Evolutionary conservation across 2,888 invertebrate species (phyloP).

Genomic region (Drosophila maculinotata): DNA sequence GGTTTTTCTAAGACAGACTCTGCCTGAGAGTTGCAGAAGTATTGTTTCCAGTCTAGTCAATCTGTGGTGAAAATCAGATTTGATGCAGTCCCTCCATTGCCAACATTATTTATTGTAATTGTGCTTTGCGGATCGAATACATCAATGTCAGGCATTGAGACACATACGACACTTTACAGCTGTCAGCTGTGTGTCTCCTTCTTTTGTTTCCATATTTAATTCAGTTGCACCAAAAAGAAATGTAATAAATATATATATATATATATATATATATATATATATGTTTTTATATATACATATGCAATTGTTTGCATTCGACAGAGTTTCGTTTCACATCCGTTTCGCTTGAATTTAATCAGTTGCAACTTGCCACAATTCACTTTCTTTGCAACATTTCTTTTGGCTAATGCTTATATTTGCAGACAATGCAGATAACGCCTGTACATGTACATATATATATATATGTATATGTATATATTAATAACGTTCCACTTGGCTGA

Average conservation of each 20-base stretch:
- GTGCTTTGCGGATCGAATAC: conserved; percentile 62
- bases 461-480: conserved; percentile 20
- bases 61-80: conserved; percentile 9
- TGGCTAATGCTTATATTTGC: conserved; percentile 25
- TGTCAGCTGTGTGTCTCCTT: conserved; percentile 40
- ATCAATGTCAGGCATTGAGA: conserved; percentile 70
- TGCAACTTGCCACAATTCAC: conserved; percentile 71
- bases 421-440: conserved; percentile 49
- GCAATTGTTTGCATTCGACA: conserved; percentile 18
- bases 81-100: conserved; percentile 24
- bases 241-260: too few relatives aligned
- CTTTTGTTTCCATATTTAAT: conserved; percentile 45
- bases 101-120: conserved; percentile 67
- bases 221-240: conserved; percentile 35
- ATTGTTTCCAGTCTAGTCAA: conserved; percentile 4
- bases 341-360: conserved; percentile 52
- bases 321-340: conserved; percentile 69
- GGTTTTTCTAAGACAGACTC: too few relatives aligned
- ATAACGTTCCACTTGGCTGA: conserved; percentile 73
- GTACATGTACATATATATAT: conserved; percentile 14
- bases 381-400: conserved; percentile 63
- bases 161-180: conserved; percentile 75
- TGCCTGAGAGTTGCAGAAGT: not conserved
- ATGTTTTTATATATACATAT: too few relatives aligned
- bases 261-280: too few relatives aligned